Conservation (phyloP, 2,888 invertebrate species). For the Teinopalpus imperialis region DNA sequence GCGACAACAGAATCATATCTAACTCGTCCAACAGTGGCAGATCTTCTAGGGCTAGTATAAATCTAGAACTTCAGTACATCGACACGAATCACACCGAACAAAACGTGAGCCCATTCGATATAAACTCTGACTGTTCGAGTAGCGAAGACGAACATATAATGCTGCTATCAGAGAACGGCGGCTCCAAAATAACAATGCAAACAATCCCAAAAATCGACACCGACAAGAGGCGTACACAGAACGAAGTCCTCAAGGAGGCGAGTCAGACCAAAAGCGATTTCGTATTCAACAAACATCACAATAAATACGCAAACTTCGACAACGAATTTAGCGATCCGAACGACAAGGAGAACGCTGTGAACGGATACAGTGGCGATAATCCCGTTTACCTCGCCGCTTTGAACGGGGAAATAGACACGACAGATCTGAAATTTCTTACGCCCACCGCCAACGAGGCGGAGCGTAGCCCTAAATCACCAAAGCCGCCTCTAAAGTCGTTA, state of each 20-base stretch:
- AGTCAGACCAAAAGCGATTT: slow-evolving; percentile 61
- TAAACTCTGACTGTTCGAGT: slow-evolving; percentile 71
- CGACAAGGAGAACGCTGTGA: slow-evolving; percentile 66
- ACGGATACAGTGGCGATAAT: slow-evolving; percentile 66
- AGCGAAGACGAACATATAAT: slow-evolving; percentile 76
- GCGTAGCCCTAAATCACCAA: slow-evolving; percentile 49
- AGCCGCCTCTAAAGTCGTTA: slow-evolving; percentile 55
- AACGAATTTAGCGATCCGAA: slow-evolving; percentile 75
- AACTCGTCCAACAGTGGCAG: slow-evolving; percentile 51
- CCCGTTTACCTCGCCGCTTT: slow-evolving; percentile 69
- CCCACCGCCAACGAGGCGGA: slow-evolving; percentile 45
- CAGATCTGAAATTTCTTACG: slow-evolving; percentile 46
- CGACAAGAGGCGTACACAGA: slow-evolving; percentile 52
- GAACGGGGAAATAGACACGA: slow-evolving; percentile 60
- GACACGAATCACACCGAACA: slow-evolving; percentile 54
- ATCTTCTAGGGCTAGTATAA: slow-evolving; percentile 67
- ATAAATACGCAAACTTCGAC: slow-evolving; percentile 72
- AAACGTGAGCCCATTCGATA: slow-evolving; percentile 53
- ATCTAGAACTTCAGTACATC: slow-evolving; percentile 67
- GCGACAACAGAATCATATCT: slow-evolving; percentile 68
- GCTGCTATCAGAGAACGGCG: slow-evolving; percentile 71
- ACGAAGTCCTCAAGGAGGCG: slow-evolving; percentile 67
- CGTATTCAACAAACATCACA: slow-evolving; percentile 61
- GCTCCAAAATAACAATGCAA: slow-evolving; percentile 75
- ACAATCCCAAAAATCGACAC: slow-evolving; percentile 43